Evolutionary conservation across 1,140 invertebrate species (phyloP).

Genomic region (Atta cephalotes): DNA sequence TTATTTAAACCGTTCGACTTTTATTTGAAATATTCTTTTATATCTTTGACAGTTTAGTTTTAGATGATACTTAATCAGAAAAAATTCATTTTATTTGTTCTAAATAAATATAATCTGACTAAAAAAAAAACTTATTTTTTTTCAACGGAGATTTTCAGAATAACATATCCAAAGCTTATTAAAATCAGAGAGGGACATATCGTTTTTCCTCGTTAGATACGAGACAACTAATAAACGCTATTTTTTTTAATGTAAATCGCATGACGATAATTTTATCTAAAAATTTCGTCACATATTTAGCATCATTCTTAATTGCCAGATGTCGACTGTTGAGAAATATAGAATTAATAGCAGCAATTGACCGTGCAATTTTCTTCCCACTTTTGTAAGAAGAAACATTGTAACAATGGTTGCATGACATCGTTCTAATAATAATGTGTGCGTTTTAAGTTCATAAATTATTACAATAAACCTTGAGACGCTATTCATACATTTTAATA

Average conservation of each 20-base stretch:
- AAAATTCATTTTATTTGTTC: no score
- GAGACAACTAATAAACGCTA: background rate
- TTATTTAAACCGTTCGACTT: no score
- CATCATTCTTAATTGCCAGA: background rate
- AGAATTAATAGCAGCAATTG: slow-evolving; percentile 1
- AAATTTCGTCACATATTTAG: background rate
- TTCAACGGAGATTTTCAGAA: no score
- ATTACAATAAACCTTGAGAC: slow-evolving; percentile 17
- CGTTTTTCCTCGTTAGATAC: background rate
- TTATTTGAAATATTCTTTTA: no score
- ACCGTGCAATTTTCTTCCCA: background rate
- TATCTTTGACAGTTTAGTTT: no score
- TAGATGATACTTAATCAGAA: no score
- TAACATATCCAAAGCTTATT: no score
- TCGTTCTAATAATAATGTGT: background rate
- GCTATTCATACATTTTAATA: slow-evolving; percentile 25
- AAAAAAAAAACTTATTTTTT: no score
- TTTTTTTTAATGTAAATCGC: background rate
- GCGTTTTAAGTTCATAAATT: background rate
- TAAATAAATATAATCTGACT: no score
- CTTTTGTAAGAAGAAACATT: background rate
- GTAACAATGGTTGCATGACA: slow-evolving; percentile 18
- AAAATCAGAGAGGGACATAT: no score
- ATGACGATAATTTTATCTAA: background rate
- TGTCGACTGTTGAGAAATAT: background rate